Percentiles rank a stretch among this genome's conserved stretches.
phyloP scores from a whole-genome alignment of 2,113 vertebrate species.

The Cochlearius cochlearius region DNA sequence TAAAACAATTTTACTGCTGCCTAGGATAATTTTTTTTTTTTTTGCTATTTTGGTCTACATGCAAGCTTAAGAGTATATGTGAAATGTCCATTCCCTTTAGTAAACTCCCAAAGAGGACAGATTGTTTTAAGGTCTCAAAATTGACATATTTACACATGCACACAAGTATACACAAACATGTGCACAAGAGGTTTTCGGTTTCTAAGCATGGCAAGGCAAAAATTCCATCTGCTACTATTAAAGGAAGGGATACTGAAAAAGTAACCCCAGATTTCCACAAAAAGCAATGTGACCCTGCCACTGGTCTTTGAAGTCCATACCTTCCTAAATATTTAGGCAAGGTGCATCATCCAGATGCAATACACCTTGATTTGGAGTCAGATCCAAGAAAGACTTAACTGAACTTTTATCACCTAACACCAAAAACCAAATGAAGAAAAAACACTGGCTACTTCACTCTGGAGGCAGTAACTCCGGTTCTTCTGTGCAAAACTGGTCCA shows the following conservation, averaged over 20 bases:
- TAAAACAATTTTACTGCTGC: neutral
- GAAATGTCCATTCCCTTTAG: neutral
- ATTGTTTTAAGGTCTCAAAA: neutral
- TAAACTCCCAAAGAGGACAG: neutral
- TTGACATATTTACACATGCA: neutral
- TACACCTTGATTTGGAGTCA: neutral
- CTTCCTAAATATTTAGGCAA: neutral
- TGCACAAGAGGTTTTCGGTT: neutral
- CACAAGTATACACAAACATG: neutral
- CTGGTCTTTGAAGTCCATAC: neutral
- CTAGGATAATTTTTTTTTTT: neutral
- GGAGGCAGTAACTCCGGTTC: neutral
- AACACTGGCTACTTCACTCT: fast-evolving
- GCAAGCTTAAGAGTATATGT: neutral
- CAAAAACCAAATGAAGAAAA: neutral
- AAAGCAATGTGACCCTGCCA: fast-evolving
- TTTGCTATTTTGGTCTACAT: neutral
- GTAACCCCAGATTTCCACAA: neutral
- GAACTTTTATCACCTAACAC: neutral
- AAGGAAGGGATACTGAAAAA: neutral
- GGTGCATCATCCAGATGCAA: neutral
- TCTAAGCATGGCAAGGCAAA: neutral
- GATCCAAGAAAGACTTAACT: neutral
- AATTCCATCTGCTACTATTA: neutral
- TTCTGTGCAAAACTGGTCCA: neutral